phyloP scores from a whole-genome alignment of 2,888 invertebrate genomes.

The Mythimna lalbum region DNA sequence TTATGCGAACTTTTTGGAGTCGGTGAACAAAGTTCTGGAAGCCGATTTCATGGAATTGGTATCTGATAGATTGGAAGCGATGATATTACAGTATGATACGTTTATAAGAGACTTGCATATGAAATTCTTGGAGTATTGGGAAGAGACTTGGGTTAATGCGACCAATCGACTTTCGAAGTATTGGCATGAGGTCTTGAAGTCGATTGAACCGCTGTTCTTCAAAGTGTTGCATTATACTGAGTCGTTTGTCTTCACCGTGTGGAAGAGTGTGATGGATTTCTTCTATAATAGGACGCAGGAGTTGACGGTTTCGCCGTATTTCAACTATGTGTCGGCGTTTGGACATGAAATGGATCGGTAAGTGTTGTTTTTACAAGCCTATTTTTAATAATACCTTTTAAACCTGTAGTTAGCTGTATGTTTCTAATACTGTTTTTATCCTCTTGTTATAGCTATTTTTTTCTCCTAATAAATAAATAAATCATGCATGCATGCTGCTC shows the following conservation, averaged over 20 bases:
- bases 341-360: constrained; percentile 94
- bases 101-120: constrained; percentile 95
- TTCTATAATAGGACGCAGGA: constrained; percentile 95
- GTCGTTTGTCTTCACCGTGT: constrained; percentile 93
- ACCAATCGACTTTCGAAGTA: constrained; percentile 92
- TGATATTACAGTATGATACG: constrained; percentile 94
- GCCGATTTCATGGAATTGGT: constrained; percentile 94
- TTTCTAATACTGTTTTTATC: too few species aligned
- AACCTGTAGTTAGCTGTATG: too few species aligned
- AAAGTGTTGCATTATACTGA: constrained; percentile 94
- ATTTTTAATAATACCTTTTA: too few species aligned
- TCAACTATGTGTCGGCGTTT: constrained; percentile 94
- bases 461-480: too few species aligned
- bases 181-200: constrained; percentile 93
- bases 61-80: constrained; percentile 92
- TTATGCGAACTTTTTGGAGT: constrained; percentile 93
- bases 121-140: constrained; percentile 91
- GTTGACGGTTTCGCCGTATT: constrained; percentile 95
- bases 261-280: constrained; percentile 94
- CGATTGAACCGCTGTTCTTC: constrained; percentile 95
- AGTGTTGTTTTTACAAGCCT: constrained; percentile 64
- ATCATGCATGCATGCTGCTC: too few species aligned
- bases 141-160: constrained; percentile 93
- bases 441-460: too few species aligned
- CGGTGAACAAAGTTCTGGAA: constrained; percentile 92